These are phyloP conservation scores for Hemiprocne comata DNA, from an alignment of 2,113 vertebrate genomes.

Conservation along the genomic window DNA sequence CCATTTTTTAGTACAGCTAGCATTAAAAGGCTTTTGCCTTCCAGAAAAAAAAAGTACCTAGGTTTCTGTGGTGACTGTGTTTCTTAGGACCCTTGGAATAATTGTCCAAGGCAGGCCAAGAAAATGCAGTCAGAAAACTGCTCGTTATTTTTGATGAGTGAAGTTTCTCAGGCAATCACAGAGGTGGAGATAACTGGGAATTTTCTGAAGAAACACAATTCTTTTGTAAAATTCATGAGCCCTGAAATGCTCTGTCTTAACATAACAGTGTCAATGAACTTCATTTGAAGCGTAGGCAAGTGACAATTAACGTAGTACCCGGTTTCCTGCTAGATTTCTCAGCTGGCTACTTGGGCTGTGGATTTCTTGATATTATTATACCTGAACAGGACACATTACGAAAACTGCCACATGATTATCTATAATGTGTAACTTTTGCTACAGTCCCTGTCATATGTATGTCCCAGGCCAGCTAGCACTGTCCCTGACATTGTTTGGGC, in stretches of 20 bases:
- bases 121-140: not conserved
- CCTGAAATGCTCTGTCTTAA: not conserved
- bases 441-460: not conserved
- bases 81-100: not conserved
- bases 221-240: not conserved
- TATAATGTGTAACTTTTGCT: not conserved
- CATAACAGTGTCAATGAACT: not conserved
- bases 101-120: not conserved
- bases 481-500: fast-evolving
- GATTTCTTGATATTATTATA: not conserved
- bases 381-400: not conserved
- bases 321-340: not conserved
- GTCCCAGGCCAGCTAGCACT: not conserved
- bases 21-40: not conserved
- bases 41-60: not conserved
- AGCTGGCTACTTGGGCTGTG: not conserved
- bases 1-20: not conserved
- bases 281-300: not conserved
- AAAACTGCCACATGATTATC: not conserved
- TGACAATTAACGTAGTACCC: not conserved
- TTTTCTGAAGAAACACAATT: not conserved
- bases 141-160: not conserved
- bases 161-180: not conserved
- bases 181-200: not conserved
- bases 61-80: not conserved